A percentile compares a stretch with the other conserved stretches of the same genome.
phyloP scores from a whole-genome alignment of 2,797 vertebrate genomes.

The Thamnophis elegans region DNA sequence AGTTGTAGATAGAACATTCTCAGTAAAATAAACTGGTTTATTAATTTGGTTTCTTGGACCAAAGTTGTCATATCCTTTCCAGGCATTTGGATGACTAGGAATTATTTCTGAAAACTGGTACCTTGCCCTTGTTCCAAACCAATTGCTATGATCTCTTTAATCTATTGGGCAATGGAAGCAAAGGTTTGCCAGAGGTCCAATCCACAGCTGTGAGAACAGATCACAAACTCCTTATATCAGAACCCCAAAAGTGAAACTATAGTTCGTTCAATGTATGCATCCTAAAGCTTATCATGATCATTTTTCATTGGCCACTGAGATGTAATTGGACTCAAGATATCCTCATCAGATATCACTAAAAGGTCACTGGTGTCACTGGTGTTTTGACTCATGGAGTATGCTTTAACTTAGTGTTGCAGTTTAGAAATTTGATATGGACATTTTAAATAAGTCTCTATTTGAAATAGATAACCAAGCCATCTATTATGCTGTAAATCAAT shows the following conservation, averaged over 20 bases:
- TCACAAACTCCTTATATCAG: background rate
- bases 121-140: background rate
- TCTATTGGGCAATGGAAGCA: background rate
- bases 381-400: background rate
- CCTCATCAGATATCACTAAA: slow-evolving; percentile 30
- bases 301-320: slow-evolving; percentile 10
- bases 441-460: slow-evolving; percentile 11
- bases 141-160: background rate
- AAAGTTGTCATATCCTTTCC: background rate
- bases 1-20: background rate
- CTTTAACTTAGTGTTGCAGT: slow-evolving; percentile 14
- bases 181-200: background rate
- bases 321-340: slow-evolving; percentile 8
- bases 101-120: background rate
- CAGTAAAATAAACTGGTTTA: background rate
- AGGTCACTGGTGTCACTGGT: slow-evolving; percentile 12
- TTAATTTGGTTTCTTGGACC: background rate
- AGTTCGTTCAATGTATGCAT: background rate
- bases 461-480: background rate
- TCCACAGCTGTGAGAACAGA: background rate
- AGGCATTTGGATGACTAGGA: background rate
- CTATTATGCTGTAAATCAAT: background rate
- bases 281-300: background rate
- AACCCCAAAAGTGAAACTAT: background rate
- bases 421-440: slow-evolving; percentile 17